Conservation (phyloP, 2,797 vertebrate species). For the Malacoctenus gilli region DNA sequence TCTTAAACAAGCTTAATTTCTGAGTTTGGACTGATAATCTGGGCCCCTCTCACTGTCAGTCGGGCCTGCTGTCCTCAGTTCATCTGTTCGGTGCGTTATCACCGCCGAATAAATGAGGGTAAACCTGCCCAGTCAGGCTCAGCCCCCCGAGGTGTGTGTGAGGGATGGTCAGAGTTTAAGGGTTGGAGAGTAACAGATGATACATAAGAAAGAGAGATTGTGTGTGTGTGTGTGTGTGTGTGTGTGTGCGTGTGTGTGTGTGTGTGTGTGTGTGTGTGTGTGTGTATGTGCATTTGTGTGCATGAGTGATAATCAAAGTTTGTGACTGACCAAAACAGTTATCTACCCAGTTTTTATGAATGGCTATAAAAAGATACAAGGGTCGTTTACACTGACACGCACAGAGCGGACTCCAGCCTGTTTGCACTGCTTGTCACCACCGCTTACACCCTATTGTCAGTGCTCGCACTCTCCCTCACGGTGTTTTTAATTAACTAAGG, state of each 20-base stretch:
- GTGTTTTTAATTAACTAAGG: conserved; percentile 32
- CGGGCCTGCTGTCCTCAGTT: conserved; percentile 21
- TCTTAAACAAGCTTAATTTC: not conserved
- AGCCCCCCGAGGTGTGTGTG: conserved; percentile 27
- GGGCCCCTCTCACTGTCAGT: not conserved
- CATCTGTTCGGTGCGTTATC: conserved; percentile 26
- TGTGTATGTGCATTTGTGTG: conserved; percentile 9
- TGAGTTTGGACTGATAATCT: not conserved
- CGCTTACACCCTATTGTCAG: too few relatives aligned
- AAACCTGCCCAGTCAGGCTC: conserved; percentile 29
- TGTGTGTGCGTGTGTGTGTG: too few relatives aligned
- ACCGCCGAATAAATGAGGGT: conserved; percentile 28
- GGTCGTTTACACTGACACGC: conserved; percentile 45
- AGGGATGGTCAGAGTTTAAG: conserved; percentile 21
- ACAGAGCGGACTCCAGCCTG: not conserved
- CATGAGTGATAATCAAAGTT: conserved; percentile 37
- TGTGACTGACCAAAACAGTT: conserved; percentile 22
- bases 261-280: too few relatives aligned
- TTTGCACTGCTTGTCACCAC: too few relatives aligned
- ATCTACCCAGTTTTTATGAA: conserved; percentile 60
- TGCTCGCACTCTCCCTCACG: too few relatives aligned
- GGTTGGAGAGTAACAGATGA: too few relatives aligned
- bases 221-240: too few relatives aligned
- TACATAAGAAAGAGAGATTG: too few relatives aligned
- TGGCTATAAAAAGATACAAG: conserved; percentile 70